phyloP scores from a whole-genome alignment of 2,888 invertebrate species.

The Caenorhabditis sulstoni region DNA sequence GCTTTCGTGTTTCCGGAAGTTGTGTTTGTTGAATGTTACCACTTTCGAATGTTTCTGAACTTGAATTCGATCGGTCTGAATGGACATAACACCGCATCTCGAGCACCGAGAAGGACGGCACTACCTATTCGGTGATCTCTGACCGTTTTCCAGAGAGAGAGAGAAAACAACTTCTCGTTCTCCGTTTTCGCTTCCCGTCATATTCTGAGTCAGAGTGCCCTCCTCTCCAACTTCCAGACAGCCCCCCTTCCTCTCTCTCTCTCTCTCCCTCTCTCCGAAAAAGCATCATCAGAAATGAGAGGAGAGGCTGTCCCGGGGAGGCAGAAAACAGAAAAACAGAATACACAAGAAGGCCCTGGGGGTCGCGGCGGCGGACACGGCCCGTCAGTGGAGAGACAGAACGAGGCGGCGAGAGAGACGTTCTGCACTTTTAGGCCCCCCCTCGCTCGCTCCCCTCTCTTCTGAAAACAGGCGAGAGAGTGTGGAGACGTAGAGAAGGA shows the following conservation, averaged over 20 bases:
- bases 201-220: constrained; percentile 32
- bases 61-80: too few species aligned
- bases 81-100: too few species aligned
- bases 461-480: constrained; percentile 38
- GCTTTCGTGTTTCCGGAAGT: too few species aligned
- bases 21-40: too few species aligned
- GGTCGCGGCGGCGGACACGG: constrained; percentile 6
- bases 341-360: constrained; percentile 32
- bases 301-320: background rate
- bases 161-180: background rate
- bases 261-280: constrained; percentile 10
- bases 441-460: background rate
- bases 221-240: constrained; percentile 40
- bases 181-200: too few species aligned
- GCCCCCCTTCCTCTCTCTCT: background rate
- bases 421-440: constrained; percentile 44
- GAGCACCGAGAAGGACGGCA: too few species aligned
- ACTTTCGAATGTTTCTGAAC: too few species aligned
- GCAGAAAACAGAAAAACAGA: constrained; percentile 36
- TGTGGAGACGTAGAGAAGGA: constrained; percentile 1
- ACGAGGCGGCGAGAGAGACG: constrained; percentile 17
- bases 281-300: constrained; percentile 10
- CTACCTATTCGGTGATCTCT: constrained; percentile 22
- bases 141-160: constrained; percentile 4
- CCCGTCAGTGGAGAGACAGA: constrained; percentile 8